Evolutionary conservation across 2,888 invertebrate species (phyloP).

Genomic region (Embidobia sp.): DNA sequence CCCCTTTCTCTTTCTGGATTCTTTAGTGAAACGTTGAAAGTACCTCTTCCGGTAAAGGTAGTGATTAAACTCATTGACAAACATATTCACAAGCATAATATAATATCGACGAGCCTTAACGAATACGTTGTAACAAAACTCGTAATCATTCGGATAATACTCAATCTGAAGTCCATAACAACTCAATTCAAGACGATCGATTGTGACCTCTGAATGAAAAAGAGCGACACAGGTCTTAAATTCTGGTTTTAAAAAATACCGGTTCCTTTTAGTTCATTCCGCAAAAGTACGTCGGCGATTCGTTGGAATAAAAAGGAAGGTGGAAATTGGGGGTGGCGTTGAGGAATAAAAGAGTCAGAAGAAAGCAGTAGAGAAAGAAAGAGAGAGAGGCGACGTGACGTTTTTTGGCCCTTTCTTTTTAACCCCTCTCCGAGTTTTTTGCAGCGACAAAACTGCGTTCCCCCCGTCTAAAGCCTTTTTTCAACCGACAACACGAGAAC

Average conservation of each 20-base stretch:
- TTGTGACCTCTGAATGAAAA: too few species aligned
- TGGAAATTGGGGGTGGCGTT: slow-evolving; percentile 17
- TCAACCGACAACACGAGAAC: slow-evolving; percentile 66
- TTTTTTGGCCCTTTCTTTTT: slow-evolving; percentile 9
- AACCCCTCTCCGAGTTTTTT: slow-evolving; percentile 34
- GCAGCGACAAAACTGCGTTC: slow-evolving; percentile 64
- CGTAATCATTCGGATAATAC: slow-evolving; percentile 34
- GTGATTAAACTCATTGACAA: slow-evolving; percentile 31
- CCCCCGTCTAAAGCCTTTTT: slow-evolving; percentile 69
- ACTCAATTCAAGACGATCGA: too few species aligned
- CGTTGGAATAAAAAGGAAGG: slow-evolving; percentile 44
- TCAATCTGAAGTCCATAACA: slow-evolving; percentile 2
- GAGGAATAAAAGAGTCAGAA: slow-evolving; percentile 21
- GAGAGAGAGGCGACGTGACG: slow-evolving; percentile 50
- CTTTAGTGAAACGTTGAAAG: slow-evolving; percentile 17
- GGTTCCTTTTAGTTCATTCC: slow-evolving; percentile 3
- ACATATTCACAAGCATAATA: slow-evolving; percentile 32
- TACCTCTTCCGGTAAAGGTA: background rate
- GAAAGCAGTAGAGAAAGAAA: slow-evolving; percentile 42
- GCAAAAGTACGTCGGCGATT: slow-evolving; percentile 19
- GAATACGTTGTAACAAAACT: slow-evolving; percentile 2
- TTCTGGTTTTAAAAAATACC: too few species aligned
- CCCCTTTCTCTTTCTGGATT: background rate
- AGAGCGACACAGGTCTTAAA: too few species aligned
- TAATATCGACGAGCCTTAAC: slow-evolving; percentile 31